These are phyloP conservation scores for Heteractis magnifica DNA, from an alignment of 92 coral and sea anemone genomes.

Conservation along the genomic window DNA sequence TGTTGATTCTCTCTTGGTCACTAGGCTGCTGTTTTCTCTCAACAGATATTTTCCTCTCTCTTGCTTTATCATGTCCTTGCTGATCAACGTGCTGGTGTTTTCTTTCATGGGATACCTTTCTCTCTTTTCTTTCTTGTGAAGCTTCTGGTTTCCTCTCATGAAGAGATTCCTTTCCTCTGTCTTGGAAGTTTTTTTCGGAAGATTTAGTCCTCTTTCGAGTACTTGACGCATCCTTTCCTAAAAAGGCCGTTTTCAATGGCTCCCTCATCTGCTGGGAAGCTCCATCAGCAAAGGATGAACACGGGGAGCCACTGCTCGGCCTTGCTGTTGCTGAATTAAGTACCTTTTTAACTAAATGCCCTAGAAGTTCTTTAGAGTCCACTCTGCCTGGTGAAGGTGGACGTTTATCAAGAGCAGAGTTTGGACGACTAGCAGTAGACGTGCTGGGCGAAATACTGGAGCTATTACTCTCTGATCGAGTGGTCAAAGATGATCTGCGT, in stretches of 20 bases:
- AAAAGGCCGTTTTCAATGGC: background rate
- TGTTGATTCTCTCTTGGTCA: background rate
- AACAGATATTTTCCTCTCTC: background rate
- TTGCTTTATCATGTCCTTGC: background rate
- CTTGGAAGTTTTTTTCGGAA: background rate
- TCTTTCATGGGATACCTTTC: constrained; percentile 8
- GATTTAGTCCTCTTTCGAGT: background rate
- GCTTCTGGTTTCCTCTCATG: background rate
- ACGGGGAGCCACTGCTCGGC: constrained; percentile 36
- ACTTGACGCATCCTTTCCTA: background rate
- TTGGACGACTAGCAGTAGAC: background rate
- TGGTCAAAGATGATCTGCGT: constrained; percentile 17
- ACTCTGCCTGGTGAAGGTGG: constrained; percentile 66
- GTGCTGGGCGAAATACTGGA: background rate
- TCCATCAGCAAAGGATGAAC: constrained; percentile 40
- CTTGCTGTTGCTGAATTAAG: constrained; percentile 76
- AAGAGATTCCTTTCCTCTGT: background rate
- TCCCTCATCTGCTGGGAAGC: constrained; percentile 3
- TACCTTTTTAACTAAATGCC: constrained; percentile 83
- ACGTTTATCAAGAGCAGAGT: constrained; percentile 32
- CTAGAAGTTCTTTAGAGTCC: constrained; percentile 77
- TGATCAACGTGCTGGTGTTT: background rate
- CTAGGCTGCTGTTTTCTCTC: constrained; percentile 1
- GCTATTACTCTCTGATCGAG: background rate
- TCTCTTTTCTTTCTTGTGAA: background rate